Evolutionary conservation across 2,888 invertebrate species (phyloP).

Genomic region (Synergus umbraculus): DNA sequence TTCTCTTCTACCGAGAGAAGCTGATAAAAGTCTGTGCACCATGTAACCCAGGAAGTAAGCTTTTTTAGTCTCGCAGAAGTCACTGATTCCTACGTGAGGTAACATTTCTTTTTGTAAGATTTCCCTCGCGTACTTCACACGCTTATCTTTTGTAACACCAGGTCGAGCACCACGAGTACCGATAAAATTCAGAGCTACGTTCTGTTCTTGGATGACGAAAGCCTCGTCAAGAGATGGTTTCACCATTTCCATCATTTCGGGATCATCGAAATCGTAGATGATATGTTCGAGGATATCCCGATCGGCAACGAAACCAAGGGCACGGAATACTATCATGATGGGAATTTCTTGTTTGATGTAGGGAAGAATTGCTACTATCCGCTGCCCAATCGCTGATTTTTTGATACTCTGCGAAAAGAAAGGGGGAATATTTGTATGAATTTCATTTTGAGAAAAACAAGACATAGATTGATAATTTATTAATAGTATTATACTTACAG

Average conservation of each 20-base stretch:
- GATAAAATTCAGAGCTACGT: conserved; percentile 98
- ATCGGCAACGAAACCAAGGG: conserved; percentile 99
- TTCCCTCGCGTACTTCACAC: conserved; percentile 99
- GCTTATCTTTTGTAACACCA: conserved; percentile 98
- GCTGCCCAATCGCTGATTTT: conserved; percentile 98
- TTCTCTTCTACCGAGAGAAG: conserved; percentile 96
- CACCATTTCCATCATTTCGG: conserved; percentile 99
- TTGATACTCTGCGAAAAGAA: conserved; percentile 85
- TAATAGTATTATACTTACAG: conserved; percentile 73
- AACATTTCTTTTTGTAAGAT: conserved; percentile 99
- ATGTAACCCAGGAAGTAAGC: conserved; percentile 99
- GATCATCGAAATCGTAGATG: conserved; percentile 99
- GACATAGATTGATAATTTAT: not conserved
- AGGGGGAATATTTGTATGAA: not conserved
- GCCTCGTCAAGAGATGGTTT: conserved; percentile 99
- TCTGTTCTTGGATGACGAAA: conserved; percentile 99
- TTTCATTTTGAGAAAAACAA: not conserved
- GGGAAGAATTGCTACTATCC: conserved; percentile 98
- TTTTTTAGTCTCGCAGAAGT: conserved; percentile 99
- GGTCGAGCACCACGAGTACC: conserved; percentile 98
- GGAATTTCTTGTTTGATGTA: conserved; percentile 99
- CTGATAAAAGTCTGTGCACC: conserved; percentile 97
- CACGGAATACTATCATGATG: conserved; percentile 99
- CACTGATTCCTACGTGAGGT: conserved; percentile 99
- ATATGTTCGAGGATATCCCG: conserved; percentile 99